Evolutionary conservation across 2,888 invertebrate genomes (phyloP), one percentile per base, ranked within the genome.

Genomic region (Pemphredon lugubris): DNA sequence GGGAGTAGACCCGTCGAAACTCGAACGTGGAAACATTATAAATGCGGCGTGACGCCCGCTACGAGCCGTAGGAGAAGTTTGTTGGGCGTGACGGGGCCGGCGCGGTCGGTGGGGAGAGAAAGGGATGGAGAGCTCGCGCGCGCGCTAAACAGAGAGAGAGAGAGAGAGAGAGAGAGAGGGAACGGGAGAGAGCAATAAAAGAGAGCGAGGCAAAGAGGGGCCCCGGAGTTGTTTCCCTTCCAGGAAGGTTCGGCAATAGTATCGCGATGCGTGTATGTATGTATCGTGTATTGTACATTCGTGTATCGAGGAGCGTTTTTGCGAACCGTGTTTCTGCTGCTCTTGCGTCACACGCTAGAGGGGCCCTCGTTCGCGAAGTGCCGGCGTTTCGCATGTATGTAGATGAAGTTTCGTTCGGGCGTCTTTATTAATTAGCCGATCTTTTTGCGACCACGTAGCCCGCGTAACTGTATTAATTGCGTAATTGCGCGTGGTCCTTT

Each of bases 21-120:
- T 84, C 84, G 82, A 86, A 89, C 88, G 87, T 87, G 87, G 86
- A 88, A 88, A 88, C 86, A 87, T 88, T 87, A 88, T 86, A 87
- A 89, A 88, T 89, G 88, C 85, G 84, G 83, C 88, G 85, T 88
- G 87, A 88, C 87, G 86, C 81, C 81, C 80, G 77, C 69, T 76
- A 79, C 68, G 83, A 76, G 78, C 57, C 73, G 73, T 73, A 73
- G 73, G 60, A 79, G 73, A 83, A 84, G 83, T 87, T 86, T 80
- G 85, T 83, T 88, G 88, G 88, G 88, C 88, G 88, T 88, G 87
- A 88, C 88, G 87, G 82, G 79, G 82, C 80, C 82, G 83, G 83
- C 82, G 81, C 79, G 82, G 82, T 66, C 50, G 71, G 34, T 21
- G 40, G 23, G 40, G 18, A 30, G 26, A 47, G 37, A 20, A 32